phyloP scores from a whole-genome alignment of 2,113 vertebrate species.

The Callocephalon fimbriatum region DNA sequence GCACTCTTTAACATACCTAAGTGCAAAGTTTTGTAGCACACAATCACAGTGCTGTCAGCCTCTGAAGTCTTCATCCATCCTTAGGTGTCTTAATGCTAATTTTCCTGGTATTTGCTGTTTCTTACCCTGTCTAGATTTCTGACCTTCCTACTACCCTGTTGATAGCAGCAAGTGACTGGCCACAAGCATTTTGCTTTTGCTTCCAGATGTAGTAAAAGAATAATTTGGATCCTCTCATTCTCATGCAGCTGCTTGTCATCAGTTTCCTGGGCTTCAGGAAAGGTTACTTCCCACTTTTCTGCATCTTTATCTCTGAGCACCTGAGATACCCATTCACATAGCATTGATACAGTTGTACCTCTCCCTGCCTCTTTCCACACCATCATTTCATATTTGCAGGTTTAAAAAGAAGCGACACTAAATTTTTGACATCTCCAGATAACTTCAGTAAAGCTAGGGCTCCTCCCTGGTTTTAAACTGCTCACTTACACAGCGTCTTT shows the following conservation, averaged over 20 bases:
- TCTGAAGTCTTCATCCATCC: background rate
- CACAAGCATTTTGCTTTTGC: background rate
- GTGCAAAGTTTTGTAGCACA: background rate
- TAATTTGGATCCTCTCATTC: background rate
- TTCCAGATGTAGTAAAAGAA: background rate
- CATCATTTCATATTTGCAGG: background rate
- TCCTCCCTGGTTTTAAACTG: background rate
- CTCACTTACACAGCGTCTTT: background rate
- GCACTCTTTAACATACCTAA: background rate
- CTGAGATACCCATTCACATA: background rate
- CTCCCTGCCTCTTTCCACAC: fast-evolving
- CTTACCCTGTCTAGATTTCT: background rate
- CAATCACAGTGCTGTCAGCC: background rate
- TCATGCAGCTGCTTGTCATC: background rate
- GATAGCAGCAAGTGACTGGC: background rate
- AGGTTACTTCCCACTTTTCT: background rate
- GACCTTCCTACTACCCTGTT: background rate
- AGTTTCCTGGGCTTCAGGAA: background rate
- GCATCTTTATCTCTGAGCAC: background rate
- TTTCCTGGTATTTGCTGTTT: background rate
- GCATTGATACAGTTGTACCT: fast-evolving
- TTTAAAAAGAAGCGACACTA: background rate
- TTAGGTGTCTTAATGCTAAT: background rate
- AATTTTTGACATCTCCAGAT: background rate
- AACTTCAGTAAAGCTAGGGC: background rate